Evolutionary conservation across 1,140 invertebrate species (phyloP).

Genomic region (Leguminivora glycinivorella): DNA sequence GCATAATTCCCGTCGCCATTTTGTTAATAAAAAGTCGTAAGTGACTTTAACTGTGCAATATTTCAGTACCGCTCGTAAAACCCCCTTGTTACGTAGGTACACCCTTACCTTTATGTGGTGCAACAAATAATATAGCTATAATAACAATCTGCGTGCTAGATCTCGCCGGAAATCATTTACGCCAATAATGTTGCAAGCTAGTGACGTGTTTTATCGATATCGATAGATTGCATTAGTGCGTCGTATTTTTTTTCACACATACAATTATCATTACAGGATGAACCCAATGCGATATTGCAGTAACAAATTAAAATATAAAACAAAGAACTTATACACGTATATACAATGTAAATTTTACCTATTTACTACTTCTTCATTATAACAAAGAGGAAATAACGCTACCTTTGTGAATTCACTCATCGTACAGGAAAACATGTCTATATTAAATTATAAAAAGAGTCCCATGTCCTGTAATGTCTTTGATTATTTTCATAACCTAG

Average conservation of each 20-base stretch:
- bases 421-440: no score
- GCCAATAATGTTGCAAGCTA: slow-evolving; percentile 40
- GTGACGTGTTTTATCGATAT: neutral
- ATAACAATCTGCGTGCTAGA: slow-evolving; percentile 28
- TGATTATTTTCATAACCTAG: no score
- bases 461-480: no score
- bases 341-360: no score
- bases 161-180: slow-evolving; percentile 53
- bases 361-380: no score
- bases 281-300: no score
- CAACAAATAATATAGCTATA: slow-evolving; percentile 28
- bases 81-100: slow-evolving; percentile 14
- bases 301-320: no score
- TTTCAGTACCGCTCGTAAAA: slow-evolving; percentile 8
- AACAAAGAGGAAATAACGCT: no score
- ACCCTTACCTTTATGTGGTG: slow-evolving; percentile 11
- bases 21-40: neutral
- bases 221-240: neutral
- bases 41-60: slow-evolving; percentile 7
- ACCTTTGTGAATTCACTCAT: no score
- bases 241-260: neutral
- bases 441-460: no score
- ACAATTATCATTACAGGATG: no score
- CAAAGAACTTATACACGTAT: no score
- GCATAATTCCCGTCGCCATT: neutral